These are phyloP conservation scores for Esox lucius DNA, from an alignment of 2,797 vertebrate species.

Conservation along the genomic window DNA sequence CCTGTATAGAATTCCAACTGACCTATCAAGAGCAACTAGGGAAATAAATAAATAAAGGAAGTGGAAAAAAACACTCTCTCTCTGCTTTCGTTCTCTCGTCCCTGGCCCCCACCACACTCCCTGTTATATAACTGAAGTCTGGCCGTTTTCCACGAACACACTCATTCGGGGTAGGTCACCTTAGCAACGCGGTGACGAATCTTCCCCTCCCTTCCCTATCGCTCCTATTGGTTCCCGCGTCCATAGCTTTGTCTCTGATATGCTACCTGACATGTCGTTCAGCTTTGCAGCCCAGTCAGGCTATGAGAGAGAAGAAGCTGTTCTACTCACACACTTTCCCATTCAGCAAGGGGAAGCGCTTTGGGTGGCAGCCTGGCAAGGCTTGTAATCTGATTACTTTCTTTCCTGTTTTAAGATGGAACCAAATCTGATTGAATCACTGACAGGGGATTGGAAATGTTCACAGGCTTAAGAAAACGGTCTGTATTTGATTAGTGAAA, in stretches of 20 bases:
- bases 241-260: slow-evolving; percentile 47
- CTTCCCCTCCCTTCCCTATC: slow-evolving; percentile 30
- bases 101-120: slow-evolving; percentile 46
- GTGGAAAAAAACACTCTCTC: slow-evolving; percentile 51
- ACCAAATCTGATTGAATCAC: slow-evolving; percentile 39
- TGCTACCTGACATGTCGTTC: slow-evolving; percentile 64
- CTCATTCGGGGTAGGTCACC: slow-evolving; percentile 77
- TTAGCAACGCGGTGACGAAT: slow-evolving; percentile 63
- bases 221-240: slow-evolving; percentile 55
- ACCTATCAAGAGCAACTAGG: slow-evolving; percentile 37
- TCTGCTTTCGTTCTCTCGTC: slow-evolving; percentile 50
- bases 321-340: slow-evolving; percentile 81
- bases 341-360: slow-evolving; percentile 48
- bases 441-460: slow-evolving; percentile 13
- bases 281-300: slow-evolving; percentile 57
- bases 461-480: slow-evolving; percentile 35
- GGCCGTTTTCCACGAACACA: slow-evolving; percentile 75
- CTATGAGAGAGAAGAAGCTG: slow-evolving; percentile 63
- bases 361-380: slow-evolving; percentile 41
- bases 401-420: slow-evolving; percentile 61
- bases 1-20: slow-evolving; percentile 36
- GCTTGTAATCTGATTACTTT: slow-evolving; percentile 58
- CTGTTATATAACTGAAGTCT: slow-evolving; percentile 80
- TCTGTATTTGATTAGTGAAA: slow-evolving; percentile 30
- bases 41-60: slow-evolving; percentile 70